phyloP scores from a whole-genome alignment of 2,888 invertebrate genomes.

The Molanna angustata region DNA sequence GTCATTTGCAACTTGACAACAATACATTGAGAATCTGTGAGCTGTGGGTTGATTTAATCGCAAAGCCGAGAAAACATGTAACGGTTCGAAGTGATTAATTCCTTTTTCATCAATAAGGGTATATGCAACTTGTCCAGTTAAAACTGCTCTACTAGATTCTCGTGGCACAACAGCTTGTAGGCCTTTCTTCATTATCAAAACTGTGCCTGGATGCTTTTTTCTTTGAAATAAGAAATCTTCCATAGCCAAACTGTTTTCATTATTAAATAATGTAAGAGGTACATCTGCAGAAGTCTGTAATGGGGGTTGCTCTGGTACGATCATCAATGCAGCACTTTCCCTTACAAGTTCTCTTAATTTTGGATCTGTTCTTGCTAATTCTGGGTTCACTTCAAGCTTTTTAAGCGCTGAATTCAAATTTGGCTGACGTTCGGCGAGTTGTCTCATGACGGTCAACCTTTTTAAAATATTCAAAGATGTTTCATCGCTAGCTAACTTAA shows the following conservation, averaged over 20 bases:
- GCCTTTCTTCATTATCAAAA: conserved; percentile 71
- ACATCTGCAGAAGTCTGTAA: conserved; percentile 66
- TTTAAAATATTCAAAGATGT: conserved; percentile 65
- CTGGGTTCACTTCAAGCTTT: conserved; percentile 63
- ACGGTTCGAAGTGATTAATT: conserved; percentile 70
- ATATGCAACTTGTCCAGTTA: conserved; percentile 73
- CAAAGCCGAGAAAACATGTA: conserved; percentile 70
- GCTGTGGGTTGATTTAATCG: conserved; percentile 63
- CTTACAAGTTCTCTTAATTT: conserved; percentile 66
- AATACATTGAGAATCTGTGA: conserved; percentile 65
- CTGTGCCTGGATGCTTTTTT: conserved; percentile 56
- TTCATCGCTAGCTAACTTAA: conserved; percentile 56
- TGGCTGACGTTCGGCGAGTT: conserved; percentile 66
- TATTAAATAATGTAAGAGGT: conserved; percentile 64
- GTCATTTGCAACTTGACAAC: conserved; percentile 58
- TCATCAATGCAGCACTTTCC: conserved; percentile 70
- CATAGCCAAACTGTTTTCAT: conserved; percentile 71
- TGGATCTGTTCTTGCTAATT: conserved; percentile 66
- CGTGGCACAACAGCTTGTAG: conserved; percentile 74
- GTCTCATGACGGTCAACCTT: conserved; percentile 67
- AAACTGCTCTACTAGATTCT: conserved; percentile 69
- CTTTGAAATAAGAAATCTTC: conserved; percentile 68
- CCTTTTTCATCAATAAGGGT: conserved; percentile 75
- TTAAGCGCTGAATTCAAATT: conserved; percentile 60
- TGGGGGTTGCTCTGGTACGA: conserved; percentile 61